Conservation (phyloP, 2,888 invertebrate genomes). For the Ectemnius lituratus region DNA sequence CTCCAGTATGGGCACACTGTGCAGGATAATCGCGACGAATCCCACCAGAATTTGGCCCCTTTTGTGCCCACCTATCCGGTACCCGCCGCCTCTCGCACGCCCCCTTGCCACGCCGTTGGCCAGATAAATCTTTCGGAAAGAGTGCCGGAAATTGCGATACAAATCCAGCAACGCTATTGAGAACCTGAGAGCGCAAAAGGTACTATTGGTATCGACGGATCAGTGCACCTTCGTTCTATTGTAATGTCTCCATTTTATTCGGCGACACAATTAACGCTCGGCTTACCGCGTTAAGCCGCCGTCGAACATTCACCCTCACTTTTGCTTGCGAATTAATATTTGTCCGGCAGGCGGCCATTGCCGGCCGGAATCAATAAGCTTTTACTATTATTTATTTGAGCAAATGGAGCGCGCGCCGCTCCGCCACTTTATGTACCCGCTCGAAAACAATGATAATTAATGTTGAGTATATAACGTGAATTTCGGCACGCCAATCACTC, state of each 20-base stretch:
- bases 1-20: constrained; percentile 29
- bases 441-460: constrained; percentile 21
- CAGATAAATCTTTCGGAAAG: constrained; percentile 21
- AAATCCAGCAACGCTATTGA: too few species aligned
- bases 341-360: too few species aligned
- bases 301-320: too few species aligned
- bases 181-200: too few species aligned
- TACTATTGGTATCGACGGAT: too few species aligned
- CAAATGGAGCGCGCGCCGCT: constrained; percentile 37
- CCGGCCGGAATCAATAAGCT: constrained; percentile 45
- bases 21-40: constrained; percentile 41
- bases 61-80: constrained; percentile 38
- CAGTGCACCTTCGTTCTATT: too few species aligned
- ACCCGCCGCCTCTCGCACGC: too few species aligned
- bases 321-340: too few species aligned
- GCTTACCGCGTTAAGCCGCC: too few species aligned
- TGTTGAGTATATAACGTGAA: constrained; percentile 30
- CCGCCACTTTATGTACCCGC: constrained; percentile 23
- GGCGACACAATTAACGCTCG: too few species aligned
- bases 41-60: constrained; percentile 38
- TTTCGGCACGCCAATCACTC: too few species aligned
- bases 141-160: neutral
- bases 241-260: too few species aligned
- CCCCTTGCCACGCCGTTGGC: neutral
- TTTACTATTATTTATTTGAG: constrained; percentile 57